These are phyloP conservation scores for Callocephalon fimbriatum DNA, from an alignment of 2,113 vertebrate species.

Conservation along the genomic window DNA sequence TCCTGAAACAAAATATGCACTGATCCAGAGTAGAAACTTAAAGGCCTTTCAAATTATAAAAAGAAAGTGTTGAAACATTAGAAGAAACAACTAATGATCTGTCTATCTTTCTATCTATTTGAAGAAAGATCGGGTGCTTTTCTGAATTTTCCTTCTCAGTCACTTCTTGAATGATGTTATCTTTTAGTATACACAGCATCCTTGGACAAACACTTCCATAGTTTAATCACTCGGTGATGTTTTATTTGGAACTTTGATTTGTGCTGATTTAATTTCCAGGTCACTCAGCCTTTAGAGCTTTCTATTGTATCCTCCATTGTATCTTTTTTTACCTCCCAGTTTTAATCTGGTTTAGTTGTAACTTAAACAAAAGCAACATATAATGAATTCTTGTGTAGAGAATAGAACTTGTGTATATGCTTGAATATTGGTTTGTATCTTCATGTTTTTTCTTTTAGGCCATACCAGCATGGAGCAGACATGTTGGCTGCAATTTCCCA, in stretches of 20 bases:
- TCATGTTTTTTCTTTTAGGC: constrained; percentile 71
- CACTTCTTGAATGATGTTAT: neutral
- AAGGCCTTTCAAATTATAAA: neutral
- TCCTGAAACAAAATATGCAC: neutral
- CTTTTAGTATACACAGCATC: neutral
- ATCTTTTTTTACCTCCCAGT: neutral
- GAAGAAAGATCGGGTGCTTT: neutral
- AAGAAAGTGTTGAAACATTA: neutral
- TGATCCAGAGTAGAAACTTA: neutral
- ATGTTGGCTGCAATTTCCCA: constrained; percentile 92
- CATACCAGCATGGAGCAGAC: constrained; percentile 95
- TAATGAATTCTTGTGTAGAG: neutral
- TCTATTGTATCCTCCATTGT: neutral
- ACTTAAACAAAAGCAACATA: neutral
- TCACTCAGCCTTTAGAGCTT: neutral
- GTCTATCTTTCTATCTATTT: neutral
- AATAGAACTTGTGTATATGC: neutral
- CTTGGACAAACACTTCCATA: neutral
- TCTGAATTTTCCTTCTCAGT: neutral
- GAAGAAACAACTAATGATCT: neutral
- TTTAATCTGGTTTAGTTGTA: neutral
- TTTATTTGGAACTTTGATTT: neutral
- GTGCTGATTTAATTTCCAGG: neutral
- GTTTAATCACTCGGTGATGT: neutral
- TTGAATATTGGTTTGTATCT: neutral